Evolutionary conservation across 2,888 invertebrate species (phyloP), one percentile per base, ranked within the genome.

Genomic region (Gasteruption jaculator): DNA sequence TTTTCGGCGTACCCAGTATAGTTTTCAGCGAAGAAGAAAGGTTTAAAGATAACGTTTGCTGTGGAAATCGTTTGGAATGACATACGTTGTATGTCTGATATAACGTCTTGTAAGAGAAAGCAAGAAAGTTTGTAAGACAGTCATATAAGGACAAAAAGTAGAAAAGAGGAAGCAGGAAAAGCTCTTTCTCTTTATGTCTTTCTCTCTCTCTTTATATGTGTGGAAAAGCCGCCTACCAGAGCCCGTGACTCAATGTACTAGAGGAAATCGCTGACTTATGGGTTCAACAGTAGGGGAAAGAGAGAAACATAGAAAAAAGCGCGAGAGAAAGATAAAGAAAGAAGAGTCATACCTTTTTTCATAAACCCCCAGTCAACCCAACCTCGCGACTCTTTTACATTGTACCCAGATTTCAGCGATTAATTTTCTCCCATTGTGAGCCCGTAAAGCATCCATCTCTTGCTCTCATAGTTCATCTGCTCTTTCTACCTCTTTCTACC

Each of bases 261-360:
- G 61, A 67, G 58, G 58, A 65, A 70, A 70, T 69, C 63, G 68
- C 70, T 70, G 69, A 69, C 70, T 68, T 70, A 70, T 68, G 68
- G 63, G 54, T 63, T 60, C 56, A 53, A 54, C 58, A 55, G 58
- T n/a, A n/a, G n/a, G n/a, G n/a, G n/a, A n/a, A n/a, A n/a, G n/a
- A n/a, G n/a, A n/a, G n/a, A n/a, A n/a, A n/a, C n/a, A n/a, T n/a
- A n/a, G n/a, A n/a, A n/a, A n/a, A n/a, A n/a, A n/a, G n/a, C n/a
- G n/a, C n/a, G n/a, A n/a, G n/a, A n/a, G n/a, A n/a, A n/a, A n/a
- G n/a, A n/a, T n/a, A n/a, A n/a, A n/a, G n/a, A n/a, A n/a, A n/a
- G n/a, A n/a, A 52, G 52, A 62, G 61, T 64, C 65, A 57, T 63
- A 63, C 61, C 61, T 58, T 61, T 60, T 63, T 64, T 63, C 60